These are phyloP conservation scores for Tuberolachnus salignus DNA, from an alignment of 2,888 invertebrate genomes.

Conservation along the genomic window DNA sequence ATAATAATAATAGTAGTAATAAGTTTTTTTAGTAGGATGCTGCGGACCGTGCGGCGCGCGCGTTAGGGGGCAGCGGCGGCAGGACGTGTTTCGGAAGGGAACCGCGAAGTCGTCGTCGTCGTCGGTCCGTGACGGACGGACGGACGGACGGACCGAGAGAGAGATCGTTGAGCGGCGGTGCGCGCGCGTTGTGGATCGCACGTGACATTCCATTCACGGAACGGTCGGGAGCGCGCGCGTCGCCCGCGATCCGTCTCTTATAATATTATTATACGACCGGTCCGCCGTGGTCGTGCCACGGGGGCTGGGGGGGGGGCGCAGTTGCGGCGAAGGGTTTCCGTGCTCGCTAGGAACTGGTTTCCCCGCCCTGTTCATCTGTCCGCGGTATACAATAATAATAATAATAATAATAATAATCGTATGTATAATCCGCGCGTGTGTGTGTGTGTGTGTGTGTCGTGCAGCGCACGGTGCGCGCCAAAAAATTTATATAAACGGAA, in stretches of 20 bases:
- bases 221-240: conserved; percentile 21
- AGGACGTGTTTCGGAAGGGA: background rate
- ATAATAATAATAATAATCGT: background rate
- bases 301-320: background rate
- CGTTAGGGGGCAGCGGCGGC: background rate
- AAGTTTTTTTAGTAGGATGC: too few relatives aligned
- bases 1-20: too few relatives aligned
- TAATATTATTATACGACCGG: conserved; percentile 30
- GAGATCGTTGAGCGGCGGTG: background rate
- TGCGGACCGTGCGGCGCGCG: background rate
- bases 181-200: conserved; percentile 27
- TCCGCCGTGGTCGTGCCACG: background rate
- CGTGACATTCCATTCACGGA: conserved; percentile 55
- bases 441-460: background rate
- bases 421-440: background rate
- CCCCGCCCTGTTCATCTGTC: background rate
- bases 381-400: conserved; percentile 9
- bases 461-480: conserved; percentile 30
- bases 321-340: conserved; percentile 52
- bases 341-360: conserved; percentile 45
- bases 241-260: conserved; percentile 30
- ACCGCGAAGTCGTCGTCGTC: too few relatives aligned
- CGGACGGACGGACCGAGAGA: conserved; percentile 7
- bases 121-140: conserved; percentile 3
- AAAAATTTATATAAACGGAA: conserved; percentile 49